Evolutionary conservation across 1,140 invertebrate species (phyloP), one percentile per base, ranked within the genome.

Genomic region (Dryas iulia): DNA sequence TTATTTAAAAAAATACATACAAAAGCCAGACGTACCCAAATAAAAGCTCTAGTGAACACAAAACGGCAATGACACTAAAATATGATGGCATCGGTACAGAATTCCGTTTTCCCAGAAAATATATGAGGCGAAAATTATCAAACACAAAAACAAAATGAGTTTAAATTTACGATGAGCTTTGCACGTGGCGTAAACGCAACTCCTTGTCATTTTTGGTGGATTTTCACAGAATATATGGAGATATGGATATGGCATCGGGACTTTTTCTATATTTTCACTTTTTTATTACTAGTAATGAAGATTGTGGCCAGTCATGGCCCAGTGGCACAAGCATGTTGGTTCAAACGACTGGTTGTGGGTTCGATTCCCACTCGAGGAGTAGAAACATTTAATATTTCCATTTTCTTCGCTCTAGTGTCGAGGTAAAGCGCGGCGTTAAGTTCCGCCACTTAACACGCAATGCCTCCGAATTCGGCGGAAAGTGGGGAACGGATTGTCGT

Each of bases 121-220:
- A 68, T 59, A 65, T 57, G 59, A 72, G 61, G 61, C 66, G 71
- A 72, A 72, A 72, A 72, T 72, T 72, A 72, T 69, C 64, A 53
- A 47, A 60, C 35, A 30, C 33, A 65, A 72, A 65, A 72, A 64
- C 71, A 69, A 72, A 72, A 72, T 65, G 56, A 47, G 59, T 52
- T 58, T 21, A 53, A 63, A 72, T 72, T 72, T 72, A 72, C 66
- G 71, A 72, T n/a, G 39, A 35, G 39, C 30, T 8, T n/a, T 53
- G 35, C 66, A 72, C 71, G 71, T 72, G 71, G 66, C 60, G 64
- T 31, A 7, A n/a, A 47, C 56, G 26, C 58, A 53, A 18, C 59
- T 54, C 28, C 60, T 63, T 69, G 66, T 69, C 66, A 62, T 69
- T 58, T 69, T 69, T 53, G 53, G 59, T 54, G 53, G 53, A 54